Conservation (phyloP, 1,140 invertebrate species). For the Apolygus lucorum region DNA sequence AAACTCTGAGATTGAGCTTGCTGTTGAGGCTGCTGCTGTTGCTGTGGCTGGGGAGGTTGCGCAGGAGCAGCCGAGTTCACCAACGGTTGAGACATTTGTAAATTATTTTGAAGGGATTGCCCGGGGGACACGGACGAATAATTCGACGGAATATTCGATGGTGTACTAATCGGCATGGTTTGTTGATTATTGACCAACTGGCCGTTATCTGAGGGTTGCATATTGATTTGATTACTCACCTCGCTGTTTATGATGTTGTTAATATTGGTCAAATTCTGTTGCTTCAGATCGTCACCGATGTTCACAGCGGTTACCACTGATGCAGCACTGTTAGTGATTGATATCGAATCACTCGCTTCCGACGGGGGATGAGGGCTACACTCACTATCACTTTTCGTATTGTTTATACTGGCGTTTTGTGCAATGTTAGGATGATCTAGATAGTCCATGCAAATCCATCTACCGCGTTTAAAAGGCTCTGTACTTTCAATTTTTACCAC, state of each 20-base stretch:
- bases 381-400: slow-evolving; percentile 12
- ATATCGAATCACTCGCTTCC: slow-evolving; percentile 4
- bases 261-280: slow-evolving; percentile 20
- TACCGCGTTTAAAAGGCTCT: slow-evolving; percentile 83
- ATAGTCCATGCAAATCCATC: slow-evolving; percentile 95
- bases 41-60: slow-evolving; percentile 40
- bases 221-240: slow-evolving; percentile 21
- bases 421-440: slow-evolving; percentile 47
- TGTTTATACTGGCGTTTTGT: background rate
- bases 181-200: slow-evolving; percentile 26
- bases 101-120: slow-evolving; percentile 35
- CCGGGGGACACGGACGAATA: slow-evolving; percentile 35
- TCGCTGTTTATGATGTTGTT: slow-evolving; percentile 24
- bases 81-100: slow-evolving; percentile 38
- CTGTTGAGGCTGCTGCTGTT: slow-evolving; percentile 40
- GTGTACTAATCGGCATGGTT: slow-evolving; percentile 39
- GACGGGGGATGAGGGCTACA: background rate
- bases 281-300: slow-evolving; percentile 3
- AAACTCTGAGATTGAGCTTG: slow-evolving; percentile 38
- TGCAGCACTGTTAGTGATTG: background rate
- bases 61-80: slow-evolving; percentile 33
- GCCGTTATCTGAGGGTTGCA: slow-evolving; percentile 23
- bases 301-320: background rate
- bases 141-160: slow-evolving; percentile 21
- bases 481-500: slow-evolving; percentile 94